Conservation (phyloP, 2,797 vertebrate species). For the Hapalemur alaotrensis region DNA sequence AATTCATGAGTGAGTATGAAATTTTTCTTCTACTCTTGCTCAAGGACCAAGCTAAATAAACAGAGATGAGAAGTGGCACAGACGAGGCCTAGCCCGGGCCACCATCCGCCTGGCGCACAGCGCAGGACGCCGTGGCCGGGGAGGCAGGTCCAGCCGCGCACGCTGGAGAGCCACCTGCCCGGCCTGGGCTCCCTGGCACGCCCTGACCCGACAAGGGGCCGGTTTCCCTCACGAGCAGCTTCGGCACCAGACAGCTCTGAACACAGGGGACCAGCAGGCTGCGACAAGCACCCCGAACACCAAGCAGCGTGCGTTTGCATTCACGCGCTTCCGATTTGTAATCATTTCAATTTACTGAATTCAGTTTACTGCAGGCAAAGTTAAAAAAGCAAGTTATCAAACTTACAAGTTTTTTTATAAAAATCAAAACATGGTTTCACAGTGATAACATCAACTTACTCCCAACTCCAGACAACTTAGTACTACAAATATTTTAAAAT, state of each 20-base stretch:
- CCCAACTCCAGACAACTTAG: background rate
- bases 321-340: background rate
- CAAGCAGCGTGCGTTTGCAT: background rate
- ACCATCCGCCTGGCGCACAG: background rate
- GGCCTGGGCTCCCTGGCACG: background rate
- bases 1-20: background rate
- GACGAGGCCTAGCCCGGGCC: background rate
- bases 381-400: background rate
- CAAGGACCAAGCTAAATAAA: background rate
- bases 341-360: background rate
- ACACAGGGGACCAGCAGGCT: accelerated
- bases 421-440: background rate
- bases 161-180: background rate
- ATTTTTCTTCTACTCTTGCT: background rate
- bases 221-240: background rate
- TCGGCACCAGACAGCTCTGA: background rate
- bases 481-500: background rate
- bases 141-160: background rate
- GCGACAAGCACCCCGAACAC: background rate
- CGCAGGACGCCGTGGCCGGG: background rate
- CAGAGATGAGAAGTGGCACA: background rate
- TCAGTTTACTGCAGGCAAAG: background rate
- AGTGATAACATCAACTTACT: background rate
- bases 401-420: background rate
- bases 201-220: background rate